Evolutionary conservation across 2,888 invertebrate species (phyloP).

Genomic region (Pilophorus perplexus): DNA sequence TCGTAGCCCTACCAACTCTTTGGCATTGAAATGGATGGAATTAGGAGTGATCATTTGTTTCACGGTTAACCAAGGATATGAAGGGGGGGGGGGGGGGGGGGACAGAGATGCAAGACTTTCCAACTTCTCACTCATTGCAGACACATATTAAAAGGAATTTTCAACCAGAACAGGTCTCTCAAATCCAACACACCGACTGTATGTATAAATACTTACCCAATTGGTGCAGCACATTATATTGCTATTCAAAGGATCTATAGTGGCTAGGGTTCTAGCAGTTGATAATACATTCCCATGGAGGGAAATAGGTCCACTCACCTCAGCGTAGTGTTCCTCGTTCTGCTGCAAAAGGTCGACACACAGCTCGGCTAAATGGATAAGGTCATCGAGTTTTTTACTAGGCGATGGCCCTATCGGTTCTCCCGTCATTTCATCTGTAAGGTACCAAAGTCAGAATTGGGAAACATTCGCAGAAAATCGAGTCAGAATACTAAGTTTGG

Average conservation of each 20-base stretch:
- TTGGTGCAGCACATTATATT: background rate
- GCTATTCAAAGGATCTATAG: background rate
- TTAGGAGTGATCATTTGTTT: too few relatives aligned
- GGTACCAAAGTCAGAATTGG: too few relatives aligned
- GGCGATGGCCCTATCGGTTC: constrained; percentile 75
- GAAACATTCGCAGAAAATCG: too few relatives aligned
- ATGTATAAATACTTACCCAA: constrained; percentile 8
- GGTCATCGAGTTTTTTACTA: constrained; percentile 88
- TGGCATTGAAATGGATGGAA: too few relatives aligned
- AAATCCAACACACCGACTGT: background rate
- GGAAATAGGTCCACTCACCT: constrained; percentile 63
- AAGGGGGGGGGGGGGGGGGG: too few relatives aligned
- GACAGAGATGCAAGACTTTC: background rate
- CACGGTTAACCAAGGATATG: too few relatives aligned
- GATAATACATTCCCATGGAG: background rate
- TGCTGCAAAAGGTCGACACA: constrained; percentile 98
- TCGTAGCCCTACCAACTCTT: too few relatives aligned
- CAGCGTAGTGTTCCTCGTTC: constrained; percentile 99
- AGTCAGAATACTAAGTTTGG: too few relatives aligned
- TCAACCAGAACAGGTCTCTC: background rate
- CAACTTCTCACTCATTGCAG: background rate
- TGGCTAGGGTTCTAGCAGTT: background rate
- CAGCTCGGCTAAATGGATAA: constrained; percentile 94
- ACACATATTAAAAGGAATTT: background rate
- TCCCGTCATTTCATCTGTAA: constrained; percentile 73